Conservation (phyloP, 2,113 vertebrate genomes). For the Phalacrocorax brasilianus region DNA sequence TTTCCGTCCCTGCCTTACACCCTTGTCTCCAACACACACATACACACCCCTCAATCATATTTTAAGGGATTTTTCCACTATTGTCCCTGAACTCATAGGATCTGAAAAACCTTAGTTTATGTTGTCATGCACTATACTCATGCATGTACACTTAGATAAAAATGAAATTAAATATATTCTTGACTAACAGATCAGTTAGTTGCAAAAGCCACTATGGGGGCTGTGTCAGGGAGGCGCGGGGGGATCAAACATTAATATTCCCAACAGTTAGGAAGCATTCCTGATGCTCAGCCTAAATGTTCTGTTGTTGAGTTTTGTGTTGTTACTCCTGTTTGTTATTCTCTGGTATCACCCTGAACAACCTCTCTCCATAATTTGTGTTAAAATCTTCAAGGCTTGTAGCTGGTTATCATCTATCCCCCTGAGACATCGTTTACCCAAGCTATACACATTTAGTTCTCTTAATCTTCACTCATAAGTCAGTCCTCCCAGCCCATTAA, state of each 20-base stretch:
- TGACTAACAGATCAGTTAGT: neutral
- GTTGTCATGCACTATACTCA: neutral
- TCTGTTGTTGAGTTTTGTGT: neutral
- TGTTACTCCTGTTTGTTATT: neutral
- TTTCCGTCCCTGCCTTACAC: neutral
- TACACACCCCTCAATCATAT: fast-evolving
- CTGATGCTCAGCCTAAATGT: neutral
- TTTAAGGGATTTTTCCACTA: neutral
- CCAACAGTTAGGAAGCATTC: neutral
- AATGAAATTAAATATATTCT: neutral
- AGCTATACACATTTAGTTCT: neutral
- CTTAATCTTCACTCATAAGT: neutral
- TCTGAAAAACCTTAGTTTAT: neutral
- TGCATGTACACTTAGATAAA: neutral
- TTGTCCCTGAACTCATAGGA: neutral
- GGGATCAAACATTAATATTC: neutral
- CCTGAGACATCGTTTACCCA: neutral
- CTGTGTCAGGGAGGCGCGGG: fast-evolving
- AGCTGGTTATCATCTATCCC: neutral
- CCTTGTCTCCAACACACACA: neutral
- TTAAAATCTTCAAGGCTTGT: neutral
- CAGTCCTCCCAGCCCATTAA: neutral
- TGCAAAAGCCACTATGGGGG: neutral
- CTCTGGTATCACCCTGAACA: neutral
- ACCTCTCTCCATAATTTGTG: neutral